Conservation (phyloP, 2,113 vertebrate species). For the Verasper variegatus region DNA sequence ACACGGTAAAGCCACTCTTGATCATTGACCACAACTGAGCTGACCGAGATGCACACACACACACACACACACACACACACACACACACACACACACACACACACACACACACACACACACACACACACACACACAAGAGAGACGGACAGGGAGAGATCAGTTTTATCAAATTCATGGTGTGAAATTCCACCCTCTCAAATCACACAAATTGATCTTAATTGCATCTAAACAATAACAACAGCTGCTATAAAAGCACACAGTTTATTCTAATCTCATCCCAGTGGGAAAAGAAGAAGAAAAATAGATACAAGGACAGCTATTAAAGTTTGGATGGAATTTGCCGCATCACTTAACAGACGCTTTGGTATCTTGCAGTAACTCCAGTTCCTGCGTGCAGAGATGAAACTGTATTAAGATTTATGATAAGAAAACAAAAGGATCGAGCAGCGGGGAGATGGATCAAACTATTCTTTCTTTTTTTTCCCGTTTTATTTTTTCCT, state of each 20-base stretch:
- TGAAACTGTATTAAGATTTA: slow-evolving; percentile 80
- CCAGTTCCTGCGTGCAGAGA: slow-evolving; percentile 59
- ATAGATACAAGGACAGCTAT: slow-evolving; percentile 34
- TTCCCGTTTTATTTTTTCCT: slow-evolving; percentile 67
- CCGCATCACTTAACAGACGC: slow-evolving; percentile 62
- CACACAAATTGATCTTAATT: slow-evolving; percentile 62
- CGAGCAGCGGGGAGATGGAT: slow-evolving; percentile 63
- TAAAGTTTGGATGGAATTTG: slow-evolving; percentile 65
- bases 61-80: slow-evolving; percentile 21
- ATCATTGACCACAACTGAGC: slow-evolving; percentile 64
- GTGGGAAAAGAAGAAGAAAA: slow-evolving; percentile 23
- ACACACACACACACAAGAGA: neutral
- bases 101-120: neutral
- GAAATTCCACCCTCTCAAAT: slow-evolving; percentile 31
- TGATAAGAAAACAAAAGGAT: slow-evolving; percentile 75
- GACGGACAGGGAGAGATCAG: neutral
- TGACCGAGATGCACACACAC: neutral
- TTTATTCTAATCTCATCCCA: slow-evolving; percentile 46
- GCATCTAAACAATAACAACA: slow-evolving; percentile 55
- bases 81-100: neutral
- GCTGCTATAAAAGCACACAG: slow-evolving; percentile 33
- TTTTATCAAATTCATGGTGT: neutral
- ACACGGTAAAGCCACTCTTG: slow-evolving; percentile 41
- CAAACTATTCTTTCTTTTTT: slow-evolving; percentile 65
- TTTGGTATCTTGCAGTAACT: slow-evolving; percentile 56